Evolutionary conservation across 1,140 invertebrate species (phyloP).

Genomic region (Drosophila lini): DNA sequence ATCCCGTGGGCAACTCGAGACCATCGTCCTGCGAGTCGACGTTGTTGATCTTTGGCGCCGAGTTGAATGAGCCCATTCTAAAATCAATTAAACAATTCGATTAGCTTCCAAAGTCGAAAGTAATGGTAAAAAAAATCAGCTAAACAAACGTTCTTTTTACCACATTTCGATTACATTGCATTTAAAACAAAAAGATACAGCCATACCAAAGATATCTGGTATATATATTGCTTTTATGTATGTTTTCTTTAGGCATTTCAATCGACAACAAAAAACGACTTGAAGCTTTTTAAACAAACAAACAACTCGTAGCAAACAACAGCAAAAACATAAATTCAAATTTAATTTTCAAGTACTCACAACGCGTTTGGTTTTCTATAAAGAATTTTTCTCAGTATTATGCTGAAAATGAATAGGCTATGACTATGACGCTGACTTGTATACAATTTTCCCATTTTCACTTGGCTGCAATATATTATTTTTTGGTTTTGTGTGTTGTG

Average conservation of each 20-base stretch:
- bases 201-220: slow-evolving; percentile 13
- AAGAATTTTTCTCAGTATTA: slow-evolving; percentile 76
- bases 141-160: slow-evolving; percentile 29
- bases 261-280: slow-evolving; percentile 17
- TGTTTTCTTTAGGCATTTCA: slow-evolving; percentile 27
- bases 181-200: slow-evolving; percentile 20
- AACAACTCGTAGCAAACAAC: slow-evolving; percentile 39
- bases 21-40: slow-evolving; percentile 88
- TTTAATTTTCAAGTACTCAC: slow-evolving; percentile 59
- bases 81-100: slow-evolving; percentile 13
- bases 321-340: slow-evolving; percentile 31
- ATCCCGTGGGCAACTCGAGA: slow-evolving; percentile 85
- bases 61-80: slow-evolving; percentile 91
- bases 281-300: slow-evolving; percentile 24
- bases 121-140: not conserved
- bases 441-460: slow-evolving; percentile 57
- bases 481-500: slow-evolving; percentile 6
- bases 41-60: slow-evolving; percentile 88
- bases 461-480: slow-evolving; percentile 54
- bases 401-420: slow-evolving; percentile 76
- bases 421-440: slow-evolving; percentile 68
- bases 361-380: slow-evolving; percentile 72
- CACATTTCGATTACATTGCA: slow-evolving; percentile 36
- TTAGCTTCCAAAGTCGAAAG: not conserved
- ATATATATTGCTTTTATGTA: not conserved